Percentiles rank a stretch among this genome's conserved stretches.
These are phyloP conservation scores for Ammodramus savannarum DNA, from an alignment of 2,113 vertebrate genomes.

Conservation along the genomic window DNA sequence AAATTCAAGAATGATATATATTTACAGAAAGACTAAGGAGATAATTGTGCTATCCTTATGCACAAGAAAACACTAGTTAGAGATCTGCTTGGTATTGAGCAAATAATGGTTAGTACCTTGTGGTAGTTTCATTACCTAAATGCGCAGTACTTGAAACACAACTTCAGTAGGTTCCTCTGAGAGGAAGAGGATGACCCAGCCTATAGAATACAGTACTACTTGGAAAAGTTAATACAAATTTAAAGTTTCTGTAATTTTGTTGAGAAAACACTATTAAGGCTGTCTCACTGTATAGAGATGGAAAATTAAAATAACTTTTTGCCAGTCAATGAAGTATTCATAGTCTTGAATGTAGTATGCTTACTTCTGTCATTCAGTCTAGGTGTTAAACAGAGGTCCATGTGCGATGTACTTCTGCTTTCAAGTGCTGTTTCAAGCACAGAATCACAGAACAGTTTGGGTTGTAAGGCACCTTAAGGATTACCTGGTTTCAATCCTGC, in stretches of 20 bases:
- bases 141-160: neutral
- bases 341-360: neutral
- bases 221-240: neutral
- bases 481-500: neutral
- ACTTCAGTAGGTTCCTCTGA: neutral
- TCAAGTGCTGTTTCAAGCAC: neutral
- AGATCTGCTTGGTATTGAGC: neutral
- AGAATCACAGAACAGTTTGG: neutral
- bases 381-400: neutral
- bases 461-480: neutral
- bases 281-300: neutral
- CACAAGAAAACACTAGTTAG: neutral
- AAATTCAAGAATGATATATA: neutral
- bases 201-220: neutral
- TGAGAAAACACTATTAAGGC: neutral
- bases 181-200: accelerated
- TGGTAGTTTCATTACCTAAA: neutral
- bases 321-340: accelerated
- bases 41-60: neutral
- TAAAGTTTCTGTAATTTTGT: neutral
- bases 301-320: neutral
- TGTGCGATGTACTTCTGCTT: neutral
- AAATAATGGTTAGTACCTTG: neutral
- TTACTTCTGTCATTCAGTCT: neutral
- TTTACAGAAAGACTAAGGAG: neutral